These are phyloP conservation scores for Glaucopsyche alexis DNA, from an alignment of 2,888 invertebrate genomes.

Conservation along the genomic window DNA sequence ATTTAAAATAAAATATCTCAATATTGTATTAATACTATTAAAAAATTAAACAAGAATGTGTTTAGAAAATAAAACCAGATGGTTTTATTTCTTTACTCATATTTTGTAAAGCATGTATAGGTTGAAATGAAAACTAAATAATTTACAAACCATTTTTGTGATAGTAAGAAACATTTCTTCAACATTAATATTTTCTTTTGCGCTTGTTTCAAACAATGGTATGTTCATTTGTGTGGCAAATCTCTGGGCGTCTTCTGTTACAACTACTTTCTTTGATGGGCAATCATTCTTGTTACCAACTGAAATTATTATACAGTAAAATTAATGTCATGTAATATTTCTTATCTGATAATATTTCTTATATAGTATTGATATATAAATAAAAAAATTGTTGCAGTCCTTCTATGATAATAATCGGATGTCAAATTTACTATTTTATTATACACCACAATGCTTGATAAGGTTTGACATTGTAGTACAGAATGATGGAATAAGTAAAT, in stretches of 20 bases:
- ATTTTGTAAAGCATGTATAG: too few species aligned
- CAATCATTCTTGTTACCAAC: constrained; percentile 99
- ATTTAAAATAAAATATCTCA: too few species aligned
- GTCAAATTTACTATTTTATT: not conserved
- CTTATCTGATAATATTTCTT: not conserved
- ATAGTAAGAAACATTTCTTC: constrained; percentile 95
- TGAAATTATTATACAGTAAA: constrained; percentile 55
- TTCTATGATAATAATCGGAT: not conserved
- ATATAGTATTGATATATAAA: too few species aligned
- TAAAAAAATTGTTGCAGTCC: not conserved
- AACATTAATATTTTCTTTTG: constrained; percentile 99
- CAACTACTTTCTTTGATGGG: constrained; percentile 96
- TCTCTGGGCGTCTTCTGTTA: constrained; percentile 97
- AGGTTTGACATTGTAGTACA: too few species aligned
- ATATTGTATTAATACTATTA: too few species aligned
- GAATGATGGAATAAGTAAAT: too few species aligned
- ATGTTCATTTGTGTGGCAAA: constrained; percentile 99
- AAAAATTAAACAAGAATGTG: too few species aligned
- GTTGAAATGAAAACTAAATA: not conserved
- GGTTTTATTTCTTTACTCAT: too few species aligned
- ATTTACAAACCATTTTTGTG: constrained; percentile 77
- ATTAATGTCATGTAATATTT: not conserved
- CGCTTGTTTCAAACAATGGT: constrained; percentile 98
- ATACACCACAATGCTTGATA: not conserved
- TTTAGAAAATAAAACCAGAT: too few species aligned